Conservation (phyloP, 1,140 invertebrate genomes). For the Eumeta japonica region DNA sequence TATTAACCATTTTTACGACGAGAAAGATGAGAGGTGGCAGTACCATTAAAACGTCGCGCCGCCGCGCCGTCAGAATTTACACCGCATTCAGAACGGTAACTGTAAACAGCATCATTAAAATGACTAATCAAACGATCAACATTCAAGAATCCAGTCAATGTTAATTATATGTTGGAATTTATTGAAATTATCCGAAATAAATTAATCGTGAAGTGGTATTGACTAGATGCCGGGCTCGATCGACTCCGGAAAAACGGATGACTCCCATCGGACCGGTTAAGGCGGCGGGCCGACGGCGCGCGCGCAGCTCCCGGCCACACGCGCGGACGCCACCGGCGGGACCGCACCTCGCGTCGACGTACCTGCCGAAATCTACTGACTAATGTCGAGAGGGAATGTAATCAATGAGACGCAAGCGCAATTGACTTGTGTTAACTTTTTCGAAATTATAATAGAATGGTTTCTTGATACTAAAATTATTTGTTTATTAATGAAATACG, state of each 20-base stretch:
- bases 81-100: slow-evolving; percentile 34
- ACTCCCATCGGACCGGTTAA: slow-evolving; percentile 28
- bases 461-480: too few relatives aligned
- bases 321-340: too few relatives aligned
- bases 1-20: too few relatives aligned
- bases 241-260: slow-evolving; percentile 19
- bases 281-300: slow-evolving; percentile 18
- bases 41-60: slow-evolving; percentile 19
- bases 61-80: slow-evolving; percentile 34
- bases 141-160: slow-evolving; percentile 35
- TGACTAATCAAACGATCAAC: slow-evolving; percentile 39
- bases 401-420: too few relatives aligned
- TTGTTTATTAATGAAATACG: too few relatives aligned
- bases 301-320: slow-evolving; percentile 1
- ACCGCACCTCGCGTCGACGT: too few relatives aligned
- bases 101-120: slow-evolving; percentile 39
- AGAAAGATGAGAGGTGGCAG: slow-evolving; percentile 26
- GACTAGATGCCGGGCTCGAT: slow-evolving; percentile 21
- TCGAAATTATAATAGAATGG: too few relatives aligned
- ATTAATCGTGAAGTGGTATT: slow-evolving; percentile 26
- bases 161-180: slow-evolving; percentile 39
- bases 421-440: too few relatives aligned
- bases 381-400: too few relatives aligned
- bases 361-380: too few relatives aligned
- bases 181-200: slow-evolving; percentile 36